phyloP scores from a whole-genome alignment of 2,888 invertebrate genomes.

The Chymomyza procnemis region DNA sequence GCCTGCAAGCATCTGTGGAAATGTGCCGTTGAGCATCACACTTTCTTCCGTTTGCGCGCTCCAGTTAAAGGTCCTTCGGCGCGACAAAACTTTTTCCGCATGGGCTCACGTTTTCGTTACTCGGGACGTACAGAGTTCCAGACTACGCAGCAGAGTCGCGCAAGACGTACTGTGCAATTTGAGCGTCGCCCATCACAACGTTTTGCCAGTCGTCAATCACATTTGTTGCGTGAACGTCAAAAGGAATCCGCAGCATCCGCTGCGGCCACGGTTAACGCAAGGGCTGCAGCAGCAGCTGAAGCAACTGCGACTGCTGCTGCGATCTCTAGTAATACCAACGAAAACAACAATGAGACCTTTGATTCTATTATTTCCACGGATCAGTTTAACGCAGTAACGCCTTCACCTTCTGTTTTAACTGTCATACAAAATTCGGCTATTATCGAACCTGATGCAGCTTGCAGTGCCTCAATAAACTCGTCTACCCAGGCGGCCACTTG shows the following conservation, averaged over 20 bases:
- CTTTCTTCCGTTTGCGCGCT: slow-evolving; percentile 96
- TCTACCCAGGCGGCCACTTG: slow-evolving; percentile 71
- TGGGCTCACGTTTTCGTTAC: slow-evolving; percentile 96
- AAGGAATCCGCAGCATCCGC: slow-evolving; percentile 75
- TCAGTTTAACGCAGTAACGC: slow-evolving; percentile 68
- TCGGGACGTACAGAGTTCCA: slow-evolving; percentile 99
- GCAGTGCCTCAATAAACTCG: slow-evolving; percentile 73
- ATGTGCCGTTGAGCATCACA: slow-evolving; percentile 99
- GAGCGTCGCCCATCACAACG: slow-evolving; percentile 97
- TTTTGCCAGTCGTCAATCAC: slow-evolving; percentile 94
- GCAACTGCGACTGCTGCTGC: slow-evolving; percentile 49
- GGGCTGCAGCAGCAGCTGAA: slow-evolving; percentile 65
- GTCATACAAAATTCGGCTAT: slow-evolving; percentile 76
- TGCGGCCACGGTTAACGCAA: slow-evolving; percentile 69
- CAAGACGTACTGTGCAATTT: slow-evolving; percentile 95
- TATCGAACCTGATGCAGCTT: slow-evolving; percentile 66
- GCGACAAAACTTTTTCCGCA: slow-evolving; percentile 97
- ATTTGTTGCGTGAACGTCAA: slow-evolving; percentile 89
- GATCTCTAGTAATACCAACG: slow-evolving; percentile 14
- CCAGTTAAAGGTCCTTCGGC: slow-evolving; percentile 93
- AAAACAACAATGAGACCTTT: slow-evolving; percentile 57
- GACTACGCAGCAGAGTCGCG: slow-evolving; percentile 93
- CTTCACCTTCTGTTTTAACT: slow-evolving; percentile 77
- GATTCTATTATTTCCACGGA: slow-evolving; percentile 69
- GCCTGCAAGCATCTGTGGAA: slow-evolving; percentile 99